These are phyloP conservation scores for Poecilia wingei DNA, from an alignment of 2,797 vertebrate species.

Conservation along the genomic window DNA sequence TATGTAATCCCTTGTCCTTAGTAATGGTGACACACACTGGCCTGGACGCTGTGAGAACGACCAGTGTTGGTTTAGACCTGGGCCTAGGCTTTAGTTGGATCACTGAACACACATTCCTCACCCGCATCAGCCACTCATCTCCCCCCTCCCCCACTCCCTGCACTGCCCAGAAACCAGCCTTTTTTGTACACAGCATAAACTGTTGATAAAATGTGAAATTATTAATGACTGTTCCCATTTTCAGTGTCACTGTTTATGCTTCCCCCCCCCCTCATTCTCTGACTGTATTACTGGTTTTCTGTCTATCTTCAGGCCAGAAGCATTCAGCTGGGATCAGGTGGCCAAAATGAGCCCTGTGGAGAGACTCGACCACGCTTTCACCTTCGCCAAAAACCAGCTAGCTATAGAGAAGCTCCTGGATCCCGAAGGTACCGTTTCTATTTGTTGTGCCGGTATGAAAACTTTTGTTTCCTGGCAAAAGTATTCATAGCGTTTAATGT, in stretches of 20 bases:
- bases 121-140: conserved; percentile 36
- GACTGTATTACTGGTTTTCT: neutral
- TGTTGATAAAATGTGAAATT: neutral
- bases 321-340: conserved; percentile 90
- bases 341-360: conserved; percentile 81
- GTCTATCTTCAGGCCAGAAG: conserved; percentile 82
- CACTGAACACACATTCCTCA: conserved; percentile 73
- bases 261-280: neutral
- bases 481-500: neutral
- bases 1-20: conserved; percentile 55
- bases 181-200: neutral
- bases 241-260: neutral
- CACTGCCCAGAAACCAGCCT: conserved; percentile 7
- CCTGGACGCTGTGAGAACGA: conserved; percentile 64
- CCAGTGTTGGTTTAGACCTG: conserved; percentile 74
- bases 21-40: conserved; percentile 40
- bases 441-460: neutral
- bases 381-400: conserved; percentile 88
- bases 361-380: conserved; percentile 93
- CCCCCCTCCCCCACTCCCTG: neutral
- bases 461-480: neutral
- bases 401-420: conserved; percentile 93
- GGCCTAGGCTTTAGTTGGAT: conserved; percentile 71
- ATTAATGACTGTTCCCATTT: neutral
- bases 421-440: conserved; percentile 87